phyloP scores from a whole-genome alignment of 2,888 invertebrate species.

The Limnephilus rhombicus region DNA sequence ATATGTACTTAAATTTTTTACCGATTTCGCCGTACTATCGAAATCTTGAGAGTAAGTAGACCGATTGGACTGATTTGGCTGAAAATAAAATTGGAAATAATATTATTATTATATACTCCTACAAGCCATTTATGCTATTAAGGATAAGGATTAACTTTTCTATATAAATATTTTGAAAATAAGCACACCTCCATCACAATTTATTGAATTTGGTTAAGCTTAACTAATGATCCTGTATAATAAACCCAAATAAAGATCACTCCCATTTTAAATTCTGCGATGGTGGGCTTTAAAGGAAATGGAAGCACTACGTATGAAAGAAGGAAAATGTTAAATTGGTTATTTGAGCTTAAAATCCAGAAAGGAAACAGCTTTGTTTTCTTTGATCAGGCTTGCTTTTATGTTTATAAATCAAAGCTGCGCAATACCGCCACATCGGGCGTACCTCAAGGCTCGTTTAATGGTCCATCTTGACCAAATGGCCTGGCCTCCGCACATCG shows the following conservation, averaged over 20 bases:
- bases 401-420: not conserved
- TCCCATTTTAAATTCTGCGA: not conserved
- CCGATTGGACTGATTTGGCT: too few species aligned
- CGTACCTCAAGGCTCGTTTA: constrained; percentile 33
- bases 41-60: too few species aligned
- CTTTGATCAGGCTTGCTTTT: not conserved
- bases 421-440: constrained; percentile 11
- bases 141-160: too few species aligned
- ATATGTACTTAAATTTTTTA: too few species aligned
- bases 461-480: constrained; percentile 60
- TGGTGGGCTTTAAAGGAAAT: not conserved
- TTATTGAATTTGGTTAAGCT: not conserved
- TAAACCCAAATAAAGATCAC: not conserved
- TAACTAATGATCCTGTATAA: not conserved
- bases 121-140: too few species aligned
- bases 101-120: too few species aligned
- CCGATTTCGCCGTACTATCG: too few species aligned
- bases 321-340: not conserved
- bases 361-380: not conserved
- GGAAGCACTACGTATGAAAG: not conserved
- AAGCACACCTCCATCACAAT: not conserved
- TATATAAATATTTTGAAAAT: too few species aligned
- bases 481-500: constrained; percentile 53
- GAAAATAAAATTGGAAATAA: too few species aligned
- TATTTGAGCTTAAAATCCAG: not conserved